Base-by-base conservation (phyloP, 2,888 invertebrate genomes). In the Ferdinandea cuprea region DNA sequence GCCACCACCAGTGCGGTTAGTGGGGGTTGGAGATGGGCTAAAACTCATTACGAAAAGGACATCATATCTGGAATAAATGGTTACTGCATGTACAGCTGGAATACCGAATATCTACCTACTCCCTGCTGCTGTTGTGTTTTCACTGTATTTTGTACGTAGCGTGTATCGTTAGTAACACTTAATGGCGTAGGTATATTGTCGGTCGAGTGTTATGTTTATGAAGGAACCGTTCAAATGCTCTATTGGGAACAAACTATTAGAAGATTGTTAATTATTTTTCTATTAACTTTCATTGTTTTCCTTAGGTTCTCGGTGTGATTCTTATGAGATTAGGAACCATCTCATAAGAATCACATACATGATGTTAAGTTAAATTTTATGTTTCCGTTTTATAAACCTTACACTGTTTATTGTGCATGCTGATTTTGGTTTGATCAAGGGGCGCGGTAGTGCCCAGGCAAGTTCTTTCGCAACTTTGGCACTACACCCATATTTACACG, bases 1-100 rank as follows among this genome's bases (percentile, higher is more conserved):
- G 40, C 71, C 69, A 76, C 59, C 44, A 50, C 56, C 44, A 59
- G 35, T 3, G 25, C 21, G 74, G 66, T 48, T 61, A 9, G 71
- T 58, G 46, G 46, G 19, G 52, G 44, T 19, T 7, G 13, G 30
- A 42, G 35, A 37, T 19, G 50, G 46, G 52, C 65, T 59, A 65
- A 77, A 83, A 77, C 77, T 83, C 81, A 83, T 83, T 83, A 83
- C 46, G 54, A 44, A 46, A 58, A 73, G 79, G 66, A 73, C 81
- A 77, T 54, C 54, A 77, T 77, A 65, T 77, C 59, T 59, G 66
- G 54, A 71, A 81, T 72, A 61, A 81, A 83, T 83, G 66, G 77
- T 13, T 76, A 65, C 48, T 65, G 71, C 66, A 72, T 66, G 59
- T 32, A 59, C 71, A 58, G 69, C 42, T 25, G 50, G 56, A 40